Base-by-base conservation (phyloP, 2,797 vertebrate genomes). In the Kryptolebias ocellatus region DNA sequence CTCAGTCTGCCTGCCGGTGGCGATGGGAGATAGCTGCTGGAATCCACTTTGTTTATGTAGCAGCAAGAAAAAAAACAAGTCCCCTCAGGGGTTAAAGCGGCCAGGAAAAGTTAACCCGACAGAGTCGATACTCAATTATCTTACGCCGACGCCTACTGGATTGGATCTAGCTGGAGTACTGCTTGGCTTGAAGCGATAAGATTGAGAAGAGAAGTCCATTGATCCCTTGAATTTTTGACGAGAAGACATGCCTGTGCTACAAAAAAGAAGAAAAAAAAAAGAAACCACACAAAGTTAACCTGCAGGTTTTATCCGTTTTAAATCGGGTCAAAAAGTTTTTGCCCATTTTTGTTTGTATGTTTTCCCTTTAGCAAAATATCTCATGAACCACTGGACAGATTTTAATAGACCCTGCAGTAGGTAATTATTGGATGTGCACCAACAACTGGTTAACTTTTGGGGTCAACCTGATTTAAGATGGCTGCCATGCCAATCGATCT, bases 51-150 rank as follows among this genome's bases (percentile, higher is more conserved):
- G 18, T 62, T 27, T 57, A 61, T 45, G n/a, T 51, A 18, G 37
- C 51, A 39, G n/a, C 17, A 15, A 37, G 42, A 39, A 53, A 76
- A 61, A 47, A 70, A 44, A 75, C 28, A 62, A 70, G 58, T 49
- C 58, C 14, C 45, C 46, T 34, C n/a, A 66, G 59, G 31, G 66
- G 74, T 67, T 50, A 28, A 18, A 75, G 67, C 52, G 29, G 51
- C 80, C 51, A 29, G 53, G 58, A 45, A 54, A 79, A 60, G 45
- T 67, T 71, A 67, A 37, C 53, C 27, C 52, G 67, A 84, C 71
- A 45, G 28, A 75, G 86, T 89, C 81, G 53, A 88, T 87, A 89
- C 28, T 68, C 75, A 86, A 83, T 90, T 89, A 86, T 77, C 73
- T 72, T 60, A 78, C 64, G 74, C 53, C 65, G 10, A 45, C 42